Base-by-base conservation (phyloP, 2,113 vertebrate genomes). In the Elachura formosa region DNA sequence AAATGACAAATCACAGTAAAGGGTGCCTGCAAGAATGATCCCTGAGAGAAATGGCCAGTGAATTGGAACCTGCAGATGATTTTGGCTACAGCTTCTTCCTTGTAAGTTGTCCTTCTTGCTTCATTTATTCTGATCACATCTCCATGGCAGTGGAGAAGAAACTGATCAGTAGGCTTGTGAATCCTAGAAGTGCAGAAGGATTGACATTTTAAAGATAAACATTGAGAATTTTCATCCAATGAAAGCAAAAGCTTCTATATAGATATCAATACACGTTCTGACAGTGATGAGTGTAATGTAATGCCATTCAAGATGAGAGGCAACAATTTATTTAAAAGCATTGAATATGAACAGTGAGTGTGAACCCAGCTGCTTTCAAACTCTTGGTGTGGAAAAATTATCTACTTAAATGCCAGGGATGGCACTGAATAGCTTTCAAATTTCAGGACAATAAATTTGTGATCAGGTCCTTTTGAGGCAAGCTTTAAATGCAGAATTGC, bases 141-240 rank as follows among this genome's bases (percentile, higher is more conserved):
- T 93, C 34, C 33, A 89, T 48, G 59, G 81, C 75, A 94, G 28
- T 84, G 71, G 68, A 78, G 75, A 96, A 82, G 31, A 62, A 96
- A 95, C 38, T 29, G 66, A 78, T 49, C 80, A 89, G 66, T 20
- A 83, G 45, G 24, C 73, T 71, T 93, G 43, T 72, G 86, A 95
- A 94, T 77, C 56, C 66, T 71, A 84, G 77, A 34, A 69, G 51
- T 84, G 83, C 36, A 93, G 74, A 90, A 91, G 58, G 76, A 89
- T 54, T 97, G 96, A 86, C 92, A 91, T 96, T 96, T 97, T 93
- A 74, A 97, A 97, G 71, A 85, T 93, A 97, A 97, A 95, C 89
- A 96, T 17, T 72, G 68, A 92, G 87, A 82, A 25, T 96, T 96
- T 87, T 92, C 77, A 91, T 91, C 81, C 84, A 71, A 74, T 81